Percentiles rank a stretch among this genome's conserved stretches.
These are phyloP conservation scores for Temnothorax nylanderi DNA, from an alignment of 1,140 invertebrate species.

Conservation along the genomic window DNA sequence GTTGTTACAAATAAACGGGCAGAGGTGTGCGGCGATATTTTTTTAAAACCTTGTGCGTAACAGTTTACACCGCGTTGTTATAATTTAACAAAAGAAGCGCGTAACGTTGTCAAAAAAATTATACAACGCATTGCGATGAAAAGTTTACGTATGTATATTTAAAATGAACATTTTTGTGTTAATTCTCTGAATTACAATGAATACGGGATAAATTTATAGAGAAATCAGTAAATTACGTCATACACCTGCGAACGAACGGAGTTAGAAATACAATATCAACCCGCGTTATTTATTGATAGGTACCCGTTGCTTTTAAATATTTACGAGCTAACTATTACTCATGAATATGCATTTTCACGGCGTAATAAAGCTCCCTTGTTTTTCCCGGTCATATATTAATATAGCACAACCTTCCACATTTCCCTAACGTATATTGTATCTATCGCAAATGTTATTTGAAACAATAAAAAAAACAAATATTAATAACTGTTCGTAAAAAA, in stretches of 20 bases:
- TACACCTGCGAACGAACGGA: background rate
- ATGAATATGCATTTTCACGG: constrained; percentile 40
- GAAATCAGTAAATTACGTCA: constrained; percentile 21
- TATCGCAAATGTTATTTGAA: background rate
- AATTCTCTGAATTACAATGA: constrained; percentile 19
- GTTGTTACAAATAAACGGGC: constrained; percentile 10
- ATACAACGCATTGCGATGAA: background rate
- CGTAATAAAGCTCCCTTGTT: constrained; percentile 34
- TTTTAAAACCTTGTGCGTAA: background rate
- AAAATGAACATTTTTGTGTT: constrained; percentile 34
- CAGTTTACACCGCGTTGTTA: background rate
- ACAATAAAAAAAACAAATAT: background rate
- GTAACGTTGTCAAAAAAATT: background rate
- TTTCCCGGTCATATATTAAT: constrained; percentile 25
- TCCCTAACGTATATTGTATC: background rate
- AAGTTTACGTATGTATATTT: background rate
- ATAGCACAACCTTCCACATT: constrained; percentile 10
- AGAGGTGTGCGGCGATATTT: background rate
- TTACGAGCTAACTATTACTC: constrained; percentile 42
- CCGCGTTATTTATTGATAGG: constrained; percentile 42
- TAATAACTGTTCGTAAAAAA: background rate
- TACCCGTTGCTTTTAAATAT: constrained; percentile 35
- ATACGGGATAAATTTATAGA: constrained; percentile 6
- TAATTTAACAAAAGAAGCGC: background rate
- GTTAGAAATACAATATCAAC: constrained; percentile 43